phyloP scores from a whole-genome alignment of 2,888 invertebrate genomes.

The Hypomecis punctinalis region DNA sequence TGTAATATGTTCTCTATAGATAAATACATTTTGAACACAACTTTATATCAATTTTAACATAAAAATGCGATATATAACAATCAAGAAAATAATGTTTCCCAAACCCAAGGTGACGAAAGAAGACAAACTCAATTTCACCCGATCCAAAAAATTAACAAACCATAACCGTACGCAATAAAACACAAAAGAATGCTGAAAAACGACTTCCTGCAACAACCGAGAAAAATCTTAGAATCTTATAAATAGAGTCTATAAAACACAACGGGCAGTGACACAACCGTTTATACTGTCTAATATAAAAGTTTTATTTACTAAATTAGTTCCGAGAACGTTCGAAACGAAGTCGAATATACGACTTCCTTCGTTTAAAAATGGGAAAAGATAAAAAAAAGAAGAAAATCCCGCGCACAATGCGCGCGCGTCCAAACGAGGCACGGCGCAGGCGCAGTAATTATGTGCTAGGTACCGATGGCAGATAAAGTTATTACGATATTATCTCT shows the following conservation, averaged over 20 bases:
- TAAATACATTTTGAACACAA: not conserved
- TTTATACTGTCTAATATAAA: slow-evolving; percentile 51
- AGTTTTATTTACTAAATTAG: slow-evolving; percentile 75
- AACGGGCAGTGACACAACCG: slow-evolving; percentile 52
- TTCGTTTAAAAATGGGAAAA: slow-evolving; percentile 74
- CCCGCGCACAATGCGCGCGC: slow-evolving; percentile 70
- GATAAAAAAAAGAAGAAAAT: slow-evolving; percentile 64
- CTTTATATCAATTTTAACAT: not conserved
- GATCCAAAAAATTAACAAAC: slow-evolving; percentile 37
- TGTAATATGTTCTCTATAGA: too few species aligned
- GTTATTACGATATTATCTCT: slow-evolving; percentile 35
- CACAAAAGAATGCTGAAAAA: slow-evolving; percentile 53
- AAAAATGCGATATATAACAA: slow-evolving; percentile 5
- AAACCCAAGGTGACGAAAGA: slow-evolving; percentile 15
- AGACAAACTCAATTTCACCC: slow-evolving; percentile 20
- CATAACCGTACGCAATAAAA: slow-evolving; percentile 39
- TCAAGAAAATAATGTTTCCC: slow-evolving; percentile 2
- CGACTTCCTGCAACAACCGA: slow-evolving; percentile 65
- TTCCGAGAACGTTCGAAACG: slow-evolving; percentile 63
- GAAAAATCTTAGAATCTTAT: slow-evolving; percentile 54
- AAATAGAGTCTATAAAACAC: slow-evolving; percentile 73
- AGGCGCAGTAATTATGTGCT: slow-evolving; percentile 68
- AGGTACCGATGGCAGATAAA: slow-evolving; percentile 59
- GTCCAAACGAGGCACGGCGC: slow-evolving; percentile 70
- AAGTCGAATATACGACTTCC: slow-evolving; percentile 72